Conservation (phyloP, 2,888 invertebrate species). For the Xestia rhomboidea region DNA sequence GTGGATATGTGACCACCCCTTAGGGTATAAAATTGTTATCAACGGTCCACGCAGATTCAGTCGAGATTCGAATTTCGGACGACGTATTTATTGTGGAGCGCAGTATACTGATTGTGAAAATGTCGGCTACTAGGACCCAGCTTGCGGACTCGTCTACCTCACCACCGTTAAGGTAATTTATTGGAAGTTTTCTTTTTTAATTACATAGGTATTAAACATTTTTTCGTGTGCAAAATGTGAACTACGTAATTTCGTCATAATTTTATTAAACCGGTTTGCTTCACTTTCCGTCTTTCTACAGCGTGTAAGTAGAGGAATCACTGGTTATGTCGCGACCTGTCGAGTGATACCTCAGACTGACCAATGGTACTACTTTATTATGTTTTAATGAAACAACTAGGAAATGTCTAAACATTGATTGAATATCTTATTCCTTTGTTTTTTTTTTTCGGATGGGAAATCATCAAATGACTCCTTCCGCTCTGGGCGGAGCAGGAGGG, state of each 20-base stretch:
- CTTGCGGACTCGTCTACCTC: conserved; percentile 93
- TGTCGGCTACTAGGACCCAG: conserved; percentile 90
- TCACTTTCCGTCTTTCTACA: neutral
- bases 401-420: neutral
- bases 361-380: neutral
- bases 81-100: conserved; percentile 45
- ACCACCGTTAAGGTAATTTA: conserved; percentile 91
- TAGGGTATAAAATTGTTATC: conserved; percentile 81
- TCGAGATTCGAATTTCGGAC: conserved; percentile 66
- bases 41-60: conserved; percentile 71
- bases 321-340: neutral
- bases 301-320: neutral
- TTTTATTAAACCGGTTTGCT: neutral
- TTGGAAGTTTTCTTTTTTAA: no score
- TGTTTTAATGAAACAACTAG: neutral
- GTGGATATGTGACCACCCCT: conserved; percentile 76
- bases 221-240: neutral
- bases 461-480: no score
- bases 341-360: neutral
- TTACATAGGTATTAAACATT: no score
- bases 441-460: no score
- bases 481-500: no score
- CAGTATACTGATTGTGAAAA: conserved; percentile 54
- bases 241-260: neutral
- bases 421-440: neutral